A percentile compares a stretch with the other conserved stretches of the same genome.
phyloP scores from a whole-genome alignment of 2,888 invertebrate species.

The Chaetogeoica ovagalla region DNA sequence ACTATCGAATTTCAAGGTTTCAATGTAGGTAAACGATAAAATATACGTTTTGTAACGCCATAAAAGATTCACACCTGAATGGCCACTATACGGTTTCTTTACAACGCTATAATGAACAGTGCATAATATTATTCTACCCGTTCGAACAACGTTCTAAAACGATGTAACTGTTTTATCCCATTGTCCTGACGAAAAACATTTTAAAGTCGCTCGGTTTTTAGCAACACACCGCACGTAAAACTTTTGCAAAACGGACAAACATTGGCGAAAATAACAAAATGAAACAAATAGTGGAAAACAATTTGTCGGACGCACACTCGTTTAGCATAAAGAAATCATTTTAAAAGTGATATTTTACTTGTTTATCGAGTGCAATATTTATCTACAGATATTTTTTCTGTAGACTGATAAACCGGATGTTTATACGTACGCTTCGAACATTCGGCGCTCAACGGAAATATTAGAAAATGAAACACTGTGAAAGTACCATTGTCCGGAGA shows the following conservation, averaged over 20 bases:
- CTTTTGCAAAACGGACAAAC: neutral
- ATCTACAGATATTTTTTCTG: too few relatives aligned
- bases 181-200: conserved; percentile 18
- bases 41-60: conserved; percentile 14
- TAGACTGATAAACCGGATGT: conserved; percentile 5
- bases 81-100: conserved; percentile 9
- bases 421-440: neutral
- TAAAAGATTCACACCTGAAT: conserved; percentile 19
- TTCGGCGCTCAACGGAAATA: conserved; percentile 9
- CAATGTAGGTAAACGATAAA: neutral
- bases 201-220: conserved; percentile 23
- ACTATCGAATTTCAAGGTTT: neutral
- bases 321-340: neutral
- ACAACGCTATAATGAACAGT: conserved; percentile 33
- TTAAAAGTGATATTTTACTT: neutral
- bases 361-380: neutral
- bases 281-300: neutral
- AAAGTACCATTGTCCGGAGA: conserved; percentile 17
- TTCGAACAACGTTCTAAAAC: neutral
- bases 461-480: neutral
- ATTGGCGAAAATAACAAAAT: neutral
- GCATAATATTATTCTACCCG: conserved; percentile 1
- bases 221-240: neutral
- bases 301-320: too few relatives aligned
- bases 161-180: neutral